Conservation (phyloP, 2,113 vertebrate genomes). For the Bubo blakistoni region DNA sequence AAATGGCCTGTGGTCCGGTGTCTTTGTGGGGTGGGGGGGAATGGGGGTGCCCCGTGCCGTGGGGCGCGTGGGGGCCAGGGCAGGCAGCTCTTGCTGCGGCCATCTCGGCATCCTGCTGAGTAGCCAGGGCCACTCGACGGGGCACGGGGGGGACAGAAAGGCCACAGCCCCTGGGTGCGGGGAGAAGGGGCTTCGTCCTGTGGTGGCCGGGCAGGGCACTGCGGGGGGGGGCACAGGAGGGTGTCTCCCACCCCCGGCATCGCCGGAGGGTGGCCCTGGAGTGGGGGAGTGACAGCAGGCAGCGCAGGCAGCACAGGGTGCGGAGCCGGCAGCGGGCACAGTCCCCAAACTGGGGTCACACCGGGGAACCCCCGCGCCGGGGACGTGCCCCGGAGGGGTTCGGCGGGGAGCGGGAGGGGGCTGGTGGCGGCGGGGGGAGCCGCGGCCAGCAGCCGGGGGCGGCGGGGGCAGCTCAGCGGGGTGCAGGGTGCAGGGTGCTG, state of each 20-base stretch:
- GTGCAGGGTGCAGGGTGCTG: neutral
- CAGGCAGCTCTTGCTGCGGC: rapidly evolving
- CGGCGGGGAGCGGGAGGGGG: too few species aligned
- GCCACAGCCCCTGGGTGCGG: rapidly evolving
- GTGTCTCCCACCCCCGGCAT: neutral
- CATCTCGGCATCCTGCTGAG: neutral
- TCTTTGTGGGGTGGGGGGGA: neutral
- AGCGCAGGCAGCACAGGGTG: neutral
- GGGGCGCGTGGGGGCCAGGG: neutral
- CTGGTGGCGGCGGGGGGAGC: too few species aligned
- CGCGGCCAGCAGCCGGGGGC: neutral
- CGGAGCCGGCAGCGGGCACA: neutral
- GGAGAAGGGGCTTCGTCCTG: neutral
- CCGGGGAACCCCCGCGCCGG: neutral
- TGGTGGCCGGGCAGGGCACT: neutral
- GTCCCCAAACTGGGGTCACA: neutral
- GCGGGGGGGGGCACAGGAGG: neutral
- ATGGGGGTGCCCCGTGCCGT: rapidly evolving
- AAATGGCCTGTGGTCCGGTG: neutral
- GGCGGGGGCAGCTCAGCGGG: too few species aligned
- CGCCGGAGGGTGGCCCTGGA: neutral
- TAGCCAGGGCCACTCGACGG: rapidly evolving
- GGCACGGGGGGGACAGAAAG: neutral
- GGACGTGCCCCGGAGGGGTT: neutral
- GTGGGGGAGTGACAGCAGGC: neutral